Conservation (phyloP, 2,888 invertebrate species). For the Ceratothoa steindachneri region DNA sequence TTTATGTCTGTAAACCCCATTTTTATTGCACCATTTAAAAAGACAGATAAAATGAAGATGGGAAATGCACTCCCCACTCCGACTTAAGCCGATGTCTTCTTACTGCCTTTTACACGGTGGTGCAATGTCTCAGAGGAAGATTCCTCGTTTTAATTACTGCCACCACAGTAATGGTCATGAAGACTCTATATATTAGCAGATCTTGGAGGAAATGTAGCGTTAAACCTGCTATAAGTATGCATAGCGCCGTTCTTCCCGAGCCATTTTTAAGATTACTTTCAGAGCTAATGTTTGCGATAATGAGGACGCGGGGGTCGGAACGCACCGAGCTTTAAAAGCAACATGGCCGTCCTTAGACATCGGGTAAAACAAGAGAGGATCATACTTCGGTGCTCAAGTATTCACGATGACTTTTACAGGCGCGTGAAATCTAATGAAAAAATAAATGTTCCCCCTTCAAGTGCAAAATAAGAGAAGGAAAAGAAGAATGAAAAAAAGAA, state of each 20-base stretch:
- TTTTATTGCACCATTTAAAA: slow-evolving; percentile 7
- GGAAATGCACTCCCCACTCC: neutral
- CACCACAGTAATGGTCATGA: slow-evolving; percentile 31
- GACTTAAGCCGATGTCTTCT: neutral
- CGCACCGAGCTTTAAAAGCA: slow-evolving; percentile 7
- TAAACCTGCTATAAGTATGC: slow-evolving; percentile 34
- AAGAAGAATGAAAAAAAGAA: neutral
- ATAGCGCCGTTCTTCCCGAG: slow-evolving; percentile 32
- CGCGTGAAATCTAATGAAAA: slow-evolving; percentile 6
- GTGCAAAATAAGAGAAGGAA: no score
- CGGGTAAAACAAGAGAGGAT: neutral
- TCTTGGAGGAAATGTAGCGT: slow-evolving; percentile 28
- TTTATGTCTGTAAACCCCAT: slow-evolving; percentile 10
- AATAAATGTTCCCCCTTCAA: no score
- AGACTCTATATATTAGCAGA: slow-evolving; percentile 25
- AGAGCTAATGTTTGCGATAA: slow-evolving; percentile 30
- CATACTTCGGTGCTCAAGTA: neutral
- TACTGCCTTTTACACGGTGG: no score
- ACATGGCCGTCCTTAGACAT: neutral
- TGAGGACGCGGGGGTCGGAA: slow-evolving; percentile 10
- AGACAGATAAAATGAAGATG: slow-evolving; percentile 15
- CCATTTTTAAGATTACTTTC: slow-evolving; percentile 35
- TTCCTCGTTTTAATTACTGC: slow-evolving; percentile 31
- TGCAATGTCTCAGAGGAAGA: no score
- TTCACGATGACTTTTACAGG: slow-evolving; percentile 7